A percentile compares a stretch with the other conserved stretches of the same genome.
phyloP scores from a whole-genome alignment of 2,113 vertebrate genomes.

The Apeltes quadracus region DNA sequence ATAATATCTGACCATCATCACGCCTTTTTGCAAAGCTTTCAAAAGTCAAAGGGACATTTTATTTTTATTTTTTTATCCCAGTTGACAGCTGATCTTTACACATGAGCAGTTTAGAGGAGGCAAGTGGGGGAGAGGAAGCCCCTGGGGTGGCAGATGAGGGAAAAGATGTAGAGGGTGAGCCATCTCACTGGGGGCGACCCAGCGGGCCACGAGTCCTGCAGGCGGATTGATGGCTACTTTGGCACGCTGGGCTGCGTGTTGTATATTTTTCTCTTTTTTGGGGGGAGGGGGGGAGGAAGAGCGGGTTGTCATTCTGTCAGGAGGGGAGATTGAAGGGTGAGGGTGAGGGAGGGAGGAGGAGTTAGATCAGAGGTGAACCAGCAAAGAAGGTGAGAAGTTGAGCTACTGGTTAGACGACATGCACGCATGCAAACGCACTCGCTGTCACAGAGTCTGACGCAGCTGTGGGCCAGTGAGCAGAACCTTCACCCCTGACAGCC shows the following conservation, averaged over 20 bases:
- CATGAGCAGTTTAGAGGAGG: slow-evolving; percentile 76
- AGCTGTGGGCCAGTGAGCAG: slow-evolving; percentile 79
- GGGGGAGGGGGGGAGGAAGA: no score
- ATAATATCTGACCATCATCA: not conserved
- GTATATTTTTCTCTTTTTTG: slow-evolving; percentile 21
- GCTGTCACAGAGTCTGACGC: slow-evolving; percentile 68
- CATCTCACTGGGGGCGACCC: slow-evolving; percentile 69
- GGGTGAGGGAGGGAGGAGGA: not conserved
- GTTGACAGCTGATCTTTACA: slow-evolving; percentile 85
- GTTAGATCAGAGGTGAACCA: slow-evolving; percentile 61
- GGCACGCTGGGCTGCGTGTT: slow-evolving; percentile 54
- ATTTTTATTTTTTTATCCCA: slow-evolving; percentile 55
- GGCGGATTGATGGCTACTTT: slow-evolving; percentile 80
- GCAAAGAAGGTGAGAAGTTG: slow-evolving; percentile 57
- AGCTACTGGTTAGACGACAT: slow-evolving; percentile 46
- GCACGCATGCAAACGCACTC: slow-evolving; percentile 67
- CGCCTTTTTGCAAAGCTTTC: slow-evolving; percentile 1
- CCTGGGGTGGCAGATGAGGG: slow-evolving; percentile 54
- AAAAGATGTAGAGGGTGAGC: slow-evolving; percentile 47
- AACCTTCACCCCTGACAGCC: slow-evolving; percentile 77
- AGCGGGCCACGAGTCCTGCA: slow-evolving; percentile 67
- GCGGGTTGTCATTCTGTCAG: slow-evolving; percentile 82
- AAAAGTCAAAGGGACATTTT: not conserved
- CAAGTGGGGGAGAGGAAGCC: slow-evolving; percentile 44
- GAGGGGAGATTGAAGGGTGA: slow-evolving; percentile 72